Percentiles rank a stretch among this genome's conserved stretches.
Evolutionary conservation across 2,113 vertebrate genomes (phyloP).

Genomic region (Carollia perspicillata): DNA sequence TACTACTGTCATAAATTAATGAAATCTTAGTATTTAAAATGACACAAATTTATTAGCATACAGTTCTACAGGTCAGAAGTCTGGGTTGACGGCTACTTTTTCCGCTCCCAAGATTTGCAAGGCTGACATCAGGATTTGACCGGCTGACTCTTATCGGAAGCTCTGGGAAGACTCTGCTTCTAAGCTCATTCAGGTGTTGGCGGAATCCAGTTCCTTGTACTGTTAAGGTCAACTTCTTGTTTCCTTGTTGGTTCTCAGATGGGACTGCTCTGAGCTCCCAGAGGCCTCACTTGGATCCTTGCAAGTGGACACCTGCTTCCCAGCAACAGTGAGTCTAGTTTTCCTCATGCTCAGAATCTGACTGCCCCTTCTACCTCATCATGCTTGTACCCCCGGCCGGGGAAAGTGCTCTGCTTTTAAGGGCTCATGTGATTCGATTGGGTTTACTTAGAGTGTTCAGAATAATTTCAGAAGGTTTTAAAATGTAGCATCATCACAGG

Average conservation of each 20-base stretch:
- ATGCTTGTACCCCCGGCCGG: background rate
- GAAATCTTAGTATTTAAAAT: background rate
- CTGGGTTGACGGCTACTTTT: background rate
- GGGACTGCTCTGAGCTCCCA: background rate
- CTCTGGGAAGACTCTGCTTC: background rate
- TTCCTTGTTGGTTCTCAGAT: background rate
- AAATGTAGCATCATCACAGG: background rate
- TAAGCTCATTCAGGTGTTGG: background rate
- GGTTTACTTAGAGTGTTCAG: background rate
- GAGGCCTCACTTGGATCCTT: background rate
- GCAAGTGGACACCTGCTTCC: fast-evolving
- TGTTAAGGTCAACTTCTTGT: background rate
- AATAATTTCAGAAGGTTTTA: conserved; percentile 9
- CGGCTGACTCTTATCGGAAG: fast-evolving
- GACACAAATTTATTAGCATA: background rate
- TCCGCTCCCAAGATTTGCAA: background rate
- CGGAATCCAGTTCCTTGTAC: background rate
- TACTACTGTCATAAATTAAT: background rate
- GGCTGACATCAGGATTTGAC: background rate
- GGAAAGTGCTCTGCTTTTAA: background rate
- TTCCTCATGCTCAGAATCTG: background rate
- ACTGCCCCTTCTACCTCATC: background rate
- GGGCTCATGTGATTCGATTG: background rate
- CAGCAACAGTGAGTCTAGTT: background rate
- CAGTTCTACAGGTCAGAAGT: background rate